Evolutionary conservation across 92 coral and sea anemone species (phyloP).

Genomic region (Porites divaricata): DNA sequence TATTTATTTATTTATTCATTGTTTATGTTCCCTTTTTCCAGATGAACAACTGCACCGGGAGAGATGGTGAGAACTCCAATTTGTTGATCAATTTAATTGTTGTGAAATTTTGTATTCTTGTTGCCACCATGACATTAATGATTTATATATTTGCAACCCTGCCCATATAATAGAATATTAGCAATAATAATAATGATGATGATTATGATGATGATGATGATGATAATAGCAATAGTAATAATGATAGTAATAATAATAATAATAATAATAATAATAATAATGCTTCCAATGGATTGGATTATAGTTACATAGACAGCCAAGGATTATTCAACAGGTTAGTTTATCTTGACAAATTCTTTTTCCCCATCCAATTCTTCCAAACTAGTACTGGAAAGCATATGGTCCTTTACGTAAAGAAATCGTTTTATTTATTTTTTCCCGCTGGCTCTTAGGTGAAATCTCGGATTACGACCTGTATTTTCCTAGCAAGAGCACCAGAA

Average conservation of each 20-base stretch:
- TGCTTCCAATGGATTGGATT: not conserved
- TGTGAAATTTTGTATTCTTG: too few species aligned
- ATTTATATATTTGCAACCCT: too few species aligned
- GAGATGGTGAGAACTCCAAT: too few species aligned
- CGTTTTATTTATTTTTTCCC: not conserved
- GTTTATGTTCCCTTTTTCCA: not conserved
- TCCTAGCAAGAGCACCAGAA: not conserved
- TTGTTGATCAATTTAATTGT: too few species aligned
- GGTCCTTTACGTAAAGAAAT: not conserved
- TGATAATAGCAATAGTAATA: not conserved
- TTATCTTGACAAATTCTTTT: not conserved
- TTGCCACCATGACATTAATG: too few species aligned
- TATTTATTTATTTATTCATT: too few species aligned
- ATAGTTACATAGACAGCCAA: not conserved
- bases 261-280: not conserved
- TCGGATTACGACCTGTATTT: conserved; percentile 2
- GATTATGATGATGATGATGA: not conserved
- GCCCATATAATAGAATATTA: too few species aligned
- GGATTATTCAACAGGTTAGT: not conserved
- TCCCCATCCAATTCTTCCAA: not conserved
- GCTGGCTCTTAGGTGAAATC: not conserved
- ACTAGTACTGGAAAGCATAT: too few species aligned
- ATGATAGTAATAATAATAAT: too few species aligned
- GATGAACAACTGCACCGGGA: not conserved
- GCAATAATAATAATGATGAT: too few species aligned